phyloP scores from a whole-genome alignment of 2,888 invertebrate genomes.

The Drosophila limbata region DNA sequence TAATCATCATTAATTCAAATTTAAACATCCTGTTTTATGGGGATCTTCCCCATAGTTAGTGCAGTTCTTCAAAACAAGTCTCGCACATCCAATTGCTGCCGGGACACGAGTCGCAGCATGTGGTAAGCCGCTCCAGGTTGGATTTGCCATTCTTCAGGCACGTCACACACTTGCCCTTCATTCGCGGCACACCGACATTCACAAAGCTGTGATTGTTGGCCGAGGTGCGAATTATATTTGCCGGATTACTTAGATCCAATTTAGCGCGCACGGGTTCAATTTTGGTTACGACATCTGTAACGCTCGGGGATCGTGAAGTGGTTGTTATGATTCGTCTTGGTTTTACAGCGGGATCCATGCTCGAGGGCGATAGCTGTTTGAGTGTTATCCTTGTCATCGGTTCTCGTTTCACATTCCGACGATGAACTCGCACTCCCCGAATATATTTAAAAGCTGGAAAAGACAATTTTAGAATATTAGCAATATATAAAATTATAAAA shows the following conservation, averaged over 20 bases:
- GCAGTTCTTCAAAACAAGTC: conserved; percentile 75
- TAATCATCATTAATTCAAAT: neutral
- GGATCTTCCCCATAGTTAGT: conserved; percentile 17
- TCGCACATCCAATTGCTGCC: conserved; percentile 84
- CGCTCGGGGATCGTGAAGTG: neutral
- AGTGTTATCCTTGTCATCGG: conserved; percentile 11
- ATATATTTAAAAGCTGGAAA: conserved; percentile 28
- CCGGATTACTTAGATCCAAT: conserved; percentile 63
- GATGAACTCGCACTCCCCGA: conserved; percentile 7
- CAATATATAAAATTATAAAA: neutral
- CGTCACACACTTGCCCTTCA: conserved; percentile 83
- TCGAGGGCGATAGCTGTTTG: conserved; percentile 17
- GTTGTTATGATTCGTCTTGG: conserved; percentile 13
- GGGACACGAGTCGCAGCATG: conserved; percentile 84
- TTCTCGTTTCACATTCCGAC: conserved; percentile 22
- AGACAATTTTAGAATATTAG: conserved; percentile 1
- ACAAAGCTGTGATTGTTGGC: conserved; percentile 81
- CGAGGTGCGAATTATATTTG: conserved; percentile 76
- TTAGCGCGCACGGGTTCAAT: conserved; percentile 27
- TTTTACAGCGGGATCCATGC: conserved; percentile 1
- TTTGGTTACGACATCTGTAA: neutral
- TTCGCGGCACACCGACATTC: conserved; percentile 78
- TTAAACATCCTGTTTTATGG: neutral
- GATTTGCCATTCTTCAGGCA: conserved; percentile 76
- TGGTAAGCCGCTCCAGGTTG: conserved; percentile 76